Evolutionary conservation across 35 echinoderm and acorn worm genomes (phyloP).

Genomic region (Heliocidaris erythrogramma): DNA sequence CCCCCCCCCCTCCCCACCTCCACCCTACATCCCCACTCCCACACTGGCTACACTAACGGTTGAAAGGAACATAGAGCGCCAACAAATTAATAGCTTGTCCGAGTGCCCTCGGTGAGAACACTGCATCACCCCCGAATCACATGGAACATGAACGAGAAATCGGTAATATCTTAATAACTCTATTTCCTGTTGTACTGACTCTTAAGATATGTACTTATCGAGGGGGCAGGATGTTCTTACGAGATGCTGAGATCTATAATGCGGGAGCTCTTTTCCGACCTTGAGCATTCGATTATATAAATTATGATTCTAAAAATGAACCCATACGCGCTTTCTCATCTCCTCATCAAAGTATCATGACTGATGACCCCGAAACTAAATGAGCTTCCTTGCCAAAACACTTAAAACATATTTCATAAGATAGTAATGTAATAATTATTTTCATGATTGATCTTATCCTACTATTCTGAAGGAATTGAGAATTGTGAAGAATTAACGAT

Average conservation of each 20-base stretch:
- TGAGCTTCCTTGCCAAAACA: background rate
- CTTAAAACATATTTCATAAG: too few species aligned
- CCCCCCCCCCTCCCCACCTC: background rate
- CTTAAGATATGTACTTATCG: background rate
- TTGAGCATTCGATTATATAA: background rate
- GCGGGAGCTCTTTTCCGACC: background rate
- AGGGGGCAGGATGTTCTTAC: background rate
- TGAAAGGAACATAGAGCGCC: background rate
- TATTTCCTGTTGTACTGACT: background rate
- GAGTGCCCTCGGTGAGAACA: background rate
- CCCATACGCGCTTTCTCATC: background rate
- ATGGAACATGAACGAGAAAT: background rate
- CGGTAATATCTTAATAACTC: background rate
- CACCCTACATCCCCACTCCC: too few species aligned
- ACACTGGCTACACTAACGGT: background rate
- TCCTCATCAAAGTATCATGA: background rate
- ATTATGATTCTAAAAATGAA: background rate
- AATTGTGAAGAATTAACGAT: too few species aligned
- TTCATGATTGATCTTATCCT: too few species aligned
- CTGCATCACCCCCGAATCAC: background rate
- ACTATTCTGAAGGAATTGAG: too few species aligned
- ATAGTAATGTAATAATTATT: too few species aligned
- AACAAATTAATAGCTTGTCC: background rate
- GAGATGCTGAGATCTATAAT: background rate
- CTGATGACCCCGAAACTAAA: background rate